phyloP scores from a whole-genome alignment of 2,113 vertebrate species.

The Bungarus multicinctus region DNA sequence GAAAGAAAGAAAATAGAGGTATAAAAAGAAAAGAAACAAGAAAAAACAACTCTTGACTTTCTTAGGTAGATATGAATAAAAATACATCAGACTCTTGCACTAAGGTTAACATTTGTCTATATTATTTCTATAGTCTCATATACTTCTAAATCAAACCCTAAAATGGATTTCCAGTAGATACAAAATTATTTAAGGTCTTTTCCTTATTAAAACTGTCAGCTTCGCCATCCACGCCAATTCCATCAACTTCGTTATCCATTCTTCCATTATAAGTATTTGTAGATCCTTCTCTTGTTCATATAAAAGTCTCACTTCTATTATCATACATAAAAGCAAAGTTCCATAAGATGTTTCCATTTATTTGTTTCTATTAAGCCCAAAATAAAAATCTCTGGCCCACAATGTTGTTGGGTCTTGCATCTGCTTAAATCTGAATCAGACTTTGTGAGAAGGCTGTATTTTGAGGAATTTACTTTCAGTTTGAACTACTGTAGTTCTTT shows the following conservation, averaged over 20 bases:
- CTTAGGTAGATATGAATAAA: background rate
- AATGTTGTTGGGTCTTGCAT: background rate
- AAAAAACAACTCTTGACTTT: background rate
- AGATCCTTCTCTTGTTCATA: background rate
- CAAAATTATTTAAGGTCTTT: background rate
- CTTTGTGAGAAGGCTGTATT: background rate
- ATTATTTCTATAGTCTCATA: background rate
- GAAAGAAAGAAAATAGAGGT: background rate
- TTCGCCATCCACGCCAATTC: background rate
- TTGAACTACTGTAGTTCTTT: background rate
- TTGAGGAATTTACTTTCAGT: background rate
- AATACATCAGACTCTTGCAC: background rate
- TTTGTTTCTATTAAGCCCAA: background rate
- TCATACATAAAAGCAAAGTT: background rate
- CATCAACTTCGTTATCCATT: background rate
- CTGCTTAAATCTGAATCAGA: background rate
- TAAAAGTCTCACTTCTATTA: background rate
- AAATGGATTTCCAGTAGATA: background rate
- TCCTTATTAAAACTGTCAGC: background rate
- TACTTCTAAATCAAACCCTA: background rate
- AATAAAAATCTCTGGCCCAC: background rate
- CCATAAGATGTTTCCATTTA: background rate
- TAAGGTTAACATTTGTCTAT: background rate
- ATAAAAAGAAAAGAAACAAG: background rate
- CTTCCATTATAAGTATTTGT: background rate